Conservation (phyloP, 30 jellyfish, hydroid and myxozoan species). For the Sanderia malayensis region DNA sequence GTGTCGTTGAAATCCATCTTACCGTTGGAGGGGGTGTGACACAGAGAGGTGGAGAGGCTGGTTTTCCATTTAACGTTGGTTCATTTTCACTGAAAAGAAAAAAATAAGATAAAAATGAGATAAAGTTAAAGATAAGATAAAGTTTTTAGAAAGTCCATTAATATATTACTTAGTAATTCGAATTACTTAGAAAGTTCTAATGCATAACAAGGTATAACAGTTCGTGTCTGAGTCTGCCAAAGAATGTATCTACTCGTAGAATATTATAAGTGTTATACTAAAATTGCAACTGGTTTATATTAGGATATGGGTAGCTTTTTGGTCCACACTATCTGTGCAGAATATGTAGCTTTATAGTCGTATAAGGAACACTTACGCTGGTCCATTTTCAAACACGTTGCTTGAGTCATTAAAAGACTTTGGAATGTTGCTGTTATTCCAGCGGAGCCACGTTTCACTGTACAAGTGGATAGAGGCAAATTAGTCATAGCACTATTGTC, state of each 20-base stretch:
- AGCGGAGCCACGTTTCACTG: conserved; percentile 9
- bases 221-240: too few species aligned
- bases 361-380: too few species aligned
- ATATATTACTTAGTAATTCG: neutral
- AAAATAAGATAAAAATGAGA: neutral
- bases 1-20: neutral
- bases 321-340: too few species aligned
- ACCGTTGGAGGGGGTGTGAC: conserved; percentile 58
- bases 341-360: too few species aligned
- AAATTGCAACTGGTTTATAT: too few species aligned
- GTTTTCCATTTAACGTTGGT: conserved; percentile 29
- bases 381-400: neutral
- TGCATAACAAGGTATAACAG: too few species aligned
- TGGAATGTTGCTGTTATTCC: conserved; percentile 5
- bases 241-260: too few species aligned
- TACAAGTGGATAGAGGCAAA: too few species aligned
- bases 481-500: too few species aligned
- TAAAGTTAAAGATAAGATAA: neutral
- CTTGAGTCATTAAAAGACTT: neutral
- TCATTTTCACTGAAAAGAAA: conserved; percentile 18
- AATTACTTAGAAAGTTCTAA: too few species aligned
- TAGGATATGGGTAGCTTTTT: too few species aligned
- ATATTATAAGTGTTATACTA: too few species aligned
- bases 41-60: conserved; percentile 61
- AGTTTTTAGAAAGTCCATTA: neutral